phyloP scores from a whole-genome alignment of 1,140 invertebrate genomes.

The Drosophila ambigua region DNA sequence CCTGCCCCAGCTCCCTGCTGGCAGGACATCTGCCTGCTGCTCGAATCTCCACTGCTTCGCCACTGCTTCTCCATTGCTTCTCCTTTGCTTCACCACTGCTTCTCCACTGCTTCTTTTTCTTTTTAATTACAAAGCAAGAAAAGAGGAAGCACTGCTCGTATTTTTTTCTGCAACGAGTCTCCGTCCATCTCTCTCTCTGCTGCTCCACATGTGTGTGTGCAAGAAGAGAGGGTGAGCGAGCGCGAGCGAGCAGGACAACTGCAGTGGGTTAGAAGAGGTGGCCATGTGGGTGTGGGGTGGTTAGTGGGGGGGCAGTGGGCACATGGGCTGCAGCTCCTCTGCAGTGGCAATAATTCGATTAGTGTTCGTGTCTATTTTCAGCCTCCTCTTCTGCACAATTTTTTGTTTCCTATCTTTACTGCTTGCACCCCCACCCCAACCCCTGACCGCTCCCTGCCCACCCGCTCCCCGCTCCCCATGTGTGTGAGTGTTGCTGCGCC shows the following conservation, averaged over 20 bases:
- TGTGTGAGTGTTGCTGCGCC: constrained; percentile 32
- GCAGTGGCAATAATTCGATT: constrained; percentile 82
- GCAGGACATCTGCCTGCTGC: not conserved
- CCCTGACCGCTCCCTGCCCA: not conserved
- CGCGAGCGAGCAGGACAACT: not conserved
- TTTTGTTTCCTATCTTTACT: constrained; percentile 1
- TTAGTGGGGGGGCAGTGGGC: no score
- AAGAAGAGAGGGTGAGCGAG: no score
- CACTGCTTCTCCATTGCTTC: not conserved
- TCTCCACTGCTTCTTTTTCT: constrained; percentile 14
- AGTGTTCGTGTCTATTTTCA: constrained; percentile 80
- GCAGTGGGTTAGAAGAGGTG: not conserved
- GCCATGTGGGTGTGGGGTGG: constrained; percentile 19
- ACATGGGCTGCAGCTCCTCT: constrained; percentile 51
- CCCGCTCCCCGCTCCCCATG: not conserved
- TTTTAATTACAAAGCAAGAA: constrained; percentile 70
- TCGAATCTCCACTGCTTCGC: not conserved
- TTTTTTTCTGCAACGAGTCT: not conserved
- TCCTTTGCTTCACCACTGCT: not conserved
- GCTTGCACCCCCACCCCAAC: not conserved
- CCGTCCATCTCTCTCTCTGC: not conserved
- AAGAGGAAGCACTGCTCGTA: constrained; percentile 20
- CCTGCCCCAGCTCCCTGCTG: not conserved
- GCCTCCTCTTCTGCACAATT: constrained; percentile 51
- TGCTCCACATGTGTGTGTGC: not conserved